Percentiles rank a stretch among this genome's conserved stretches.
These are phyloP conservation scores for Sesamia nonagrioides DNA, from an alignment of 1,140 invertebrate genomes.

Conservation along the genomic window DNA sequence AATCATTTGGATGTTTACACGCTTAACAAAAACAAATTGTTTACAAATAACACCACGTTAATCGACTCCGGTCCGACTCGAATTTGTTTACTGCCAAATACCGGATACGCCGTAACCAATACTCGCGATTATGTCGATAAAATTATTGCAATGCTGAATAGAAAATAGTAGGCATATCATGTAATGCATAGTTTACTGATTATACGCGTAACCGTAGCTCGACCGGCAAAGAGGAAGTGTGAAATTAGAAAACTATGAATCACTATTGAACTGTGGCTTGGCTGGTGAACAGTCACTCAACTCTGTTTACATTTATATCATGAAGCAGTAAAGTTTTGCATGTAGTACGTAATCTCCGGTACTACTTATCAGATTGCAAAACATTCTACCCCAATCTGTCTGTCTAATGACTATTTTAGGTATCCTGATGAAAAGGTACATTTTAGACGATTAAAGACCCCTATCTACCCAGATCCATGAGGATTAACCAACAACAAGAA, in stretches of 20 bases:
- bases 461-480: too few relatives aligned
- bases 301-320: too few relatives aligned
- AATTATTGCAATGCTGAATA: slow-evolving; percentile 23
- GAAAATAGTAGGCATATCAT: slow-evolving; percentile 12
- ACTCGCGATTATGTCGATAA: slow-evolving; percentile 13
- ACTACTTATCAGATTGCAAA: too few relatives aligned
- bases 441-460: too few relatives aligned
- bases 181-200: slow-evolving; percentile 1
- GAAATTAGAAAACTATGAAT: slow-evolving; percentile 1
- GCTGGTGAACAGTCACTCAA: too few relatives aligned
- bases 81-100: neutral
- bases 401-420: too few relatives aligned
- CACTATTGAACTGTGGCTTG: neutral
- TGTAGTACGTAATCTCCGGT: too few relatives aligned
- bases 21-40: neutral
- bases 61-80: neutral
- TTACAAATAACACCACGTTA: neutral
- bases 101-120: neutral
- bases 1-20: too few relatives aligned
- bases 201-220: neutral
- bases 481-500: too few relatives aligned
- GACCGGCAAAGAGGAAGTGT: slow-evolving; percentile 5
- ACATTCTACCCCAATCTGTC: too few relatives aligned
- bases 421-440: too few relatives aligned
- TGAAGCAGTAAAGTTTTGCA: too few relatives aligned